These are phyloP conservation scores for Coluber constrictor DNA, from an alignment of 2,797 vertebrate genomes.

Conservation along the genomic window DNA sequence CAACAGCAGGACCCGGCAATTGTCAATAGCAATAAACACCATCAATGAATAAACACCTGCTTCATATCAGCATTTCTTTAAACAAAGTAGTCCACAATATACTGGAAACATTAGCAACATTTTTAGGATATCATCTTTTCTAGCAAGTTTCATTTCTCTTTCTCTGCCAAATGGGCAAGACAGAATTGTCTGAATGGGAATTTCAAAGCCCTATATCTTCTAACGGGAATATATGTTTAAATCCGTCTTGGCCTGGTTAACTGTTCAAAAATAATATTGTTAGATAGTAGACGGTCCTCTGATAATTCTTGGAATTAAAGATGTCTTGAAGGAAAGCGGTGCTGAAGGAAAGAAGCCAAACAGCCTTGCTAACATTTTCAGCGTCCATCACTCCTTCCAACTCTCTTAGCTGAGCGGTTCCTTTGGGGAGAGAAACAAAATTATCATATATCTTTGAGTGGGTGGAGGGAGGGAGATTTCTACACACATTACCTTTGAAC, in stretches of 20 bases:
- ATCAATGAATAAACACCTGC: neutral
- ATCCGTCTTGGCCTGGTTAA: neutral
- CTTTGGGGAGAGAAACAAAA: neutral
- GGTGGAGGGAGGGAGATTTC: neutral
- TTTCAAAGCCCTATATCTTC: neutral
- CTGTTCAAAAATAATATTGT: neutral
- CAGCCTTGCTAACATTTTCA: neutral
- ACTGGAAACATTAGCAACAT: neutral
- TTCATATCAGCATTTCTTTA: neutral
- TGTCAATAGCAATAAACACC: neutral
- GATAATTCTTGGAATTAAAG: neutral
- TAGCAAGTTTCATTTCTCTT: neutral
- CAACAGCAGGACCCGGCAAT: neutral
- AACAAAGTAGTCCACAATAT: neutral
- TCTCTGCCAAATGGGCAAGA: neutral
- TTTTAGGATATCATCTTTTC: neutral
- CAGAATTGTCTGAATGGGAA: neutral
- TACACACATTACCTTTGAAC: constrained; percentile 44
- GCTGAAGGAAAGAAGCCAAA: neutral
- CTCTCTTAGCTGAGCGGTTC: neutral
- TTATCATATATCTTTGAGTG: neutral
- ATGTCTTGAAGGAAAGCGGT: neutral
- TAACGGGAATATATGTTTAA: neutral
- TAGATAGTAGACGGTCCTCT: neutral
- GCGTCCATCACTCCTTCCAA: neutral